phyloP scores from a whole-genome alignment of 2,797 vertebrate genomes.

The Oreochromis grahami region DNA sequence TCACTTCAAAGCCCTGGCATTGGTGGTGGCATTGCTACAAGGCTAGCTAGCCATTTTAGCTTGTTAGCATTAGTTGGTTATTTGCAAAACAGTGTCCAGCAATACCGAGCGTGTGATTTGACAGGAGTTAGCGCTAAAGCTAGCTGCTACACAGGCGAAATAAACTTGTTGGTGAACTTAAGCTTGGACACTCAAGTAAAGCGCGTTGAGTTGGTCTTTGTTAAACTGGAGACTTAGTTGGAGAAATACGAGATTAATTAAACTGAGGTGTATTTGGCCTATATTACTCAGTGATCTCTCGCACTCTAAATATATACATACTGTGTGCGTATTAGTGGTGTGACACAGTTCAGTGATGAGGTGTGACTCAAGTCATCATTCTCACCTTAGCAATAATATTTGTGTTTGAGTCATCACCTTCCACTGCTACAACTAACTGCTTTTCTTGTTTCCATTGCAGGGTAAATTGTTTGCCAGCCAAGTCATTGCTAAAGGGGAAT shows the following conservation, averaged over 20 bases:
- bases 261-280: neutral
- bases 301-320: neutral
- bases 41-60: slow-evolving; percentile 47
- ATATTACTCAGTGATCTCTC: neutral
- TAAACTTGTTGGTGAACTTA: slow-evolving; percentile 35
- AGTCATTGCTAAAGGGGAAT: slow-evolving; percentile 54
- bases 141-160: neutral
- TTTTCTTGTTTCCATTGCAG: slow-evolving; percentile 41
- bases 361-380: neutral
- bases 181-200: neutral
- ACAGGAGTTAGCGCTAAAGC: slow-evolving; percentile 2
- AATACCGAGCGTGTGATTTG: neutral
- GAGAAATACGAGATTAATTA: neutral
- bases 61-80: slow-evolving; percentile 18
- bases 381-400: neutral
- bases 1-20: slow-evolving; percentile 76
- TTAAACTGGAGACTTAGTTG: neutral
- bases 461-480: slow-evolving; percentile 67
- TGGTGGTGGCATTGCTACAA: slow-evolving; percentile 58
- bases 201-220: neutral
- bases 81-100: neutral
- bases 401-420: neutral
- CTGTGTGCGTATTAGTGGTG: neutral
- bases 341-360: neutral
- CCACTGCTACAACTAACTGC: neutral